Conservation (phyloP, 2,797 vertebrate genomes). For the Astyanax mexicanus region DNA sequence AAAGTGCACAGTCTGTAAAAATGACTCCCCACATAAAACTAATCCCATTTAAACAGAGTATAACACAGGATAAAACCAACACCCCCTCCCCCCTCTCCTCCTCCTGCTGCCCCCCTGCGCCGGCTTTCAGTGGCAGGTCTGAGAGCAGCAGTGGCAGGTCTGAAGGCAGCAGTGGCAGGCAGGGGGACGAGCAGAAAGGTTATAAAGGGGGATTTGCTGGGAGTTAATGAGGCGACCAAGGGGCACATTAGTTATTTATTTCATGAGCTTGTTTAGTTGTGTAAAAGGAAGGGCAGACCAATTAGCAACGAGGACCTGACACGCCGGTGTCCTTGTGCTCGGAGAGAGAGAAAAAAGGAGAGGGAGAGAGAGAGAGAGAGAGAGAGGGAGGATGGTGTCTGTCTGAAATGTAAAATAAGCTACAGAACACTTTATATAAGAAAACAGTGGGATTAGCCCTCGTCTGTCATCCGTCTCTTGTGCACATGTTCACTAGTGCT, state of each 20-base stretch:
- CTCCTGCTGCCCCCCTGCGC: background rate
- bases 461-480: background rate
- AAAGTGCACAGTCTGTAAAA: too few relatives aligned
- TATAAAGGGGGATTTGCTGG: conserved; percentile 67
- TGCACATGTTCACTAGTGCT: background rate
- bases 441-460: background rate
- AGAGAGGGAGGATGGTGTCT: conserved; percentile 19
- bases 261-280: conserved; percentile 76
- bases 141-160: conserved; percentile 16
- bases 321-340: conserved; percentile 68
- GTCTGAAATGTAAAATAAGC: conserved; percentile 77
- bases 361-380: background rate
- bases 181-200: conserved; percentile 53
- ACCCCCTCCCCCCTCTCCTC: background rate
- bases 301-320: conserved; percentile 81
- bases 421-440: conserved; percentile 37
- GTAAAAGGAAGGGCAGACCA: conserved; percentile 78
- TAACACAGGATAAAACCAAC: conserved; percentile 11
- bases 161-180: background rate
- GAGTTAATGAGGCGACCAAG: conserved; percentile 79
- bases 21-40: too few relatives aligned
- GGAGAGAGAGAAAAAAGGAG: conserved; percentile 15
- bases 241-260: conserved; percentile 81
- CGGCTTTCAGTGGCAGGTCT: background rate
- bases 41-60: conserved; percentile 26